Percentiles rank a stretch among this genome's conserved stretches.
Evolutionary conservation across 2,113 vertebrate species (phyloP).

Genomic region (Baryphthengus martii): DNA sequence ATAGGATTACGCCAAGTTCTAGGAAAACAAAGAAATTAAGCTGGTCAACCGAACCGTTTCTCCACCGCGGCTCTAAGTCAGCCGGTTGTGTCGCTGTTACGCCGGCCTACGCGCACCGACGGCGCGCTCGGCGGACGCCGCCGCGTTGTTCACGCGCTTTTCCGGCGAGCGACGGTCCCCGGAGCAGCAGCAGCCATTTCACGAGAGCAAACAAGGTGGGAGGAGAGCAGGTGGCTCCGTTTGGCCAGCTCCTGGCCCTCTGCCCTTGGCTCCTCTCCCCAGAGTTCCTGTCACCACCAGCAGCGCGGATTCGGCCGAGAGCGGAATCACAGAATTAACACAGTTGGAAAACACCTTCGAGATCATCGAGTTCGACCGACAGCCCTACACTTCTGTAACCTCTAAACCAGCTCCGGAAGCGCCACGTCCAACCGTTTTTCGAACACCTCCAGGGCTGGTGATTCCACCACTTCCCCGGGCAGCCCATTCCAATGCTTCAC

Average conservation of each 20-base stretch:
- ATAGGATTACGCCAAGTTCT: neutral
- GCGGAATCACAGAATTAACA: too few relatives aligned
- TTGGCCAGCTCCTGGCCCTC: slow-evolving; percentile 32
- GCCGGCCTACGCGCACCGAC: accelerated
- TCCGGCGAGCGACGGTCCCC: neutral
- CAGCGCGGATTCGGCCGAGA: neutral
- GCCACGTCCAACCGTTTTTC: too few relatives aligned
- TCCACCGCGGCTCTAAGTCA: neutral
- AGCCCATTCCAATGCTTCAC: too few relatives aligned
- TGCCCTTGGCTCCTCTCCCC: slow-evolving; percentile 19
- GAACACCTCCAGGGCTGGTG: too few relatives aligned
- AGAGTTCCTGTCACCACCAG: neutral
- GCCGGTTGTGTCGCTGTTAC: neutral
- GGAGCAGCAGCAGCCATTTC: slow-evolving; percentile 28
- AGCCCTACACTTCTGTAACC: too few relatives aligned
- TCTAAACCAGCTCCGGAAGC: too few relatives aligned
- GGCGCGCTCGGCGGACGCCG: accelerated
- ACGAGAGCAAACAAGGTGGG: slow-evolving; percentile 25
- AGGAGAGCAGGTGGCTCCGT: slow-evolving; percentile 40
- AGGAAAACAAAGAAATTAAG: slow-evolving; percentile 16
- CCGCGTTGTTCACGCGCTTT: neutral
- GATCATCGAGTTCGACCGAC: too few relatives aligned
- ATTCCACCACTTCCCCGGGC: too few relatives aligned
- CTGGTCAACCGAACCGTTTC: neutral
- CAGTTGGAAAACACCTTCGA: too few relatives aligned